Percentiles rank a stretch among this genome's conserved stretches.
Evolutionary conservation across 2,797 vertebrate species (phyloP).

Genomic region (Rhynchonycteris naso): DNA sequence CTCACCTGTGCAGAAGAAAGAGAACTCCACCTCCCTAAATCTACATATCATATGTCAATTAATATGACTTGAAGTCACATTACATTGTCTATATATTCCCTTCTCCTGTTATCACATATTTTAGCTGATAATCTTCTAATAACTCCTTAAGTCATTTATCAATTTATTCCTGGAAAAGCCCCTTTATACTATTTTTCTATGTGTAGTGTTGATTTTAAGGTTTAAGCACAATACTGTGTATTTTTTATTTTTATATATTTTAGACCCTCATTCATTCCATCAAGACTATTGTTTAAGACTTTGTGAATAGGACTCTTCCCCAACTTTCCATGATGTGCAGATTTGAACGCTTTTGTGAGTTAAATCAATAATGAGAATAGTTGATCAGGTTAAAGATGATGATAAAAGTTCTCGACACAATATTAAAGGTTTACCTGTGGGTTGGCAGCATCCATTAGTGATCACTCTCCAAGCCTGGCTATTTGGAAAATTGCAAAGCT

Average conservation of each 20-base stretch:
- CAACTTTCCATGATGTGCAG: not conserved
- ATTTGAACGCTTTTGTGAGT: not conserved
- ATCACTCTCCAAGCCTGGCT: not conserved
- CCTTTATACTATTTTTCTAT: not conserved
- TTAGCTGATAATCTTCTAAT: not conserved
- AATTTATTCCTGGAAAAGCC: not conserved
- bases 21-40: not conserved
- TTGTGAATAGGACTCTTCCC: not conserved
- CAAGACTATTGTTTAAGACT: not conserved
- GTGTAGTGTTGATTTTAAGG: not conserved
- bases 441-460: not conserved
- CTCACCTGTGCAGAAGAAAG: not conserved
- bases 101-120: not conserved
- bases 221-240: not conserved
- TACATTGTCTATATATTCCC: not conserved
- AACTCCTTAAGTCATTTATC: not conserved
- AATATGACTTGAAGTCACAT: not conserved
- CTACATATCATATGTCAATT: not conserved
- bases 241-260: conserved; percentile 1
- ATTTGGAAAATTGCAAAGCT: not conserved
- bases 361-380: not conserved
- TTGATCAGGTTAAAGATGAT: not conserved
- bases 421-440: not conserved
- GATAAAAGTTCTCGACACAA: not conserved
- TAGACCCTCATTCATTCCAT: not conserved